Conservation (phyloP, 2,888 invertebrate species). For the Lochmaea crataegi region DNA sequence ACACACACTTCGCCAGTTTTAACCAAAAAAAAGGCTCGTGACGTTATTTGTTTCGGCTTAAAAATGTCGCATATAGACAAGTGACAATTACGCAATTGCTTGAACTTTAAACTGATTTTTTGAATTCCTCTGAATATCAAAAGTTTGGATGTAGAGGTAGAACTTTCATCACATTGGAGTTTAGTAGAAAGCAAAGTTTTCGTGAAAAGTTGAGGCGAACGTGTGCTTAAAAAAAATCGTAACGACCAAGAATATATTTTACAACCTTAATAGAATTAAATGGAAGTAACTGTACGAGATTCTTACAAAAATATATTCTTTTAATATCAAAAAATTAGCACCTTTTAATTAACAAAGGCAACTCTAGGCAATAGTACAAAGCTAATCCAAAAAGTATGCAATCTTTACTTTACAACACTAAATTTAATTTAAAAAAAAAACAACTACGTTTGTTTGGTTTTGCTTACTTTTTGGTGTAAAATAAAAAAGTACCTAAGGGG, state of each 20-base stretch:
- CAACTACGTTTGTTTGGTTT: background rate
- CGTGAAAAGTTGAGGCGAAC: background rate
- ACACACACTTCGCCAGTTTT: background rate
- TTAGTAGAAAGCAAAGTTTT: too few relatives aligned
- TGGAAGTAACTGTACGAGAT: constrained; percentile 9
- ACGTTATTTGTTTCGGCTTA: too few relatives aligned
- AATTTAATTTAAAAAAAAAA: too few relatives aligned
- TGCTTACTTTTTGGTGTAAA: constrained; percentile 18
- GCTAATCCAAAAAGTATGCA: constrained; percentile 5
- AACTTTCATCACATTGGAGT: too few relatives aligned
- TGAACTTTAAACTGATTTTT: too few relatives aligned
- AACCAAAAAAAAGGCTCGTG: background rate
- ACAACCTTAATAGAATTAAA: background rate
- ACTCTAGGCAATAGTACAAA: constrained; percentile 5
- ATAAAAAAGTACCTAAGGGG: constrained; percentile 10
- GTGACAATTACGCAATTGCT: too few relatives aligned
- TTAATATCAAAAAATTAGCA: constrained; percentile 25
- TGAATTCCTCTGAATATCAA: too few relatives aligned
- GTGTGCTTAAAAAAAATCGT: background rate
- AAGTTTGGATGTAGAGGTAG: too few relatives aligned
- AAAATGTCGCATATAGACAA: too few relatives aligned
- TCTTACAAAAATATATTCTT: constrained; percentile 29
- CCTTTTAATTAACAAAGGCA: constrained; percentile 23
- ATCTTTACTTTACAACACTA: background rate
- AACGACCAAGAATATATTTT: background rate